A percentile compares a stretch with the other conserved stretches of the same genome.
phyloP scores from a whole-genome alignment of 2,113 vertebrate genomes.

The Rhodinocichla rosea region DNA sequence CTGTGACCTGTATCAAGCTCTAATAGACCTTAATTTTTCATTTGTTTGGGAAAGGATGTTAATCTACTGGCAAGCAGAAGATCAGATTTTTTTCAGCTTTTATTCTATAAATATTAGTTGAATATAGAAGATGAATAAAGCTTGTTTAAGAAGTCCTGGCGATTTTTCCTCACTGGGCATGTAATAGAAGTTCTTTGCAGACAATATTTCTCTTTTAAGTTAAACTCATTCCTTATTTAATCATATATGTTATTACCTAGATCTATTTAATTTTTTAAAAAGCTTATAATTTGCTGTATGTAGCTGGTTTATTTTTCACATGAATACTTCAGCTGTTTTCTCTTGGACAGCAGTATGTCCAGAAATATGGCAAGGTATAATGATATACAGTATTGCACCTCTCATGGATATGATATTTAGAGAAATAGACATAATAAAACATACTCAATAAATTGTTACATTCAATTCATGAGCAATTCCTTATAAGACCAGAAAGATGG shows the following conservation, averaged over 20 bases:
- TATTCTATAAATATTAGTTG: background rate
- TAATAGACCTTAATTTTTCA: background rate
- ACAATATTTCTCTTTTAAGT: background rate
- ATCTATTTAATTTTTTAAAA: background rate
- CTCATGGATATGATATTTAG: background rate
- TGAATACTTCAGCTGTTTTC: background rate
- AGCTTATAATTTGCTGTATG: accelerated
- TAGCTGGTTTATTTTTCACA: background rate
- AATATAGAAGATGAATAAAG: background rate
- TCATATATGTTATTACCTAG: background rate
- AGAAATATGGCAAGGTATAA: background rate
- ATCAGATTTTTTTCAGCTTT: background rate
- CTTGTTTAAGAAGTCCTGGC: background rate
- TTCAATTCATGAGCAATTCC: background rate
- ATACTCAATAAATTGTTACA: background rate
- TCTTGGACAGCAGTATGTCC: background rate
- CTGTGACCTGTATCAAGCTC: background rate
- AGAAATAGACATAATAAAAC: background rate
- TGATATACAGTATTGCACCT: background rate
- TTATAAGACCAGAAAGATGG: background rate
- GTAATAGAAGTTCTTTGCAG: background rate
- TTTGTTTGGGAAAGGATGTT: background rate
- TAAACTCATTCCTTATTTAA: background rate
- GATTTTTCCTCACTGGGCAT: background rate
- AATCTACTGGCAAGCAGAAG: background rate